Conservation (phyloP, 2,113 vertebrate species). For the Tyrannus savana region DNA sequence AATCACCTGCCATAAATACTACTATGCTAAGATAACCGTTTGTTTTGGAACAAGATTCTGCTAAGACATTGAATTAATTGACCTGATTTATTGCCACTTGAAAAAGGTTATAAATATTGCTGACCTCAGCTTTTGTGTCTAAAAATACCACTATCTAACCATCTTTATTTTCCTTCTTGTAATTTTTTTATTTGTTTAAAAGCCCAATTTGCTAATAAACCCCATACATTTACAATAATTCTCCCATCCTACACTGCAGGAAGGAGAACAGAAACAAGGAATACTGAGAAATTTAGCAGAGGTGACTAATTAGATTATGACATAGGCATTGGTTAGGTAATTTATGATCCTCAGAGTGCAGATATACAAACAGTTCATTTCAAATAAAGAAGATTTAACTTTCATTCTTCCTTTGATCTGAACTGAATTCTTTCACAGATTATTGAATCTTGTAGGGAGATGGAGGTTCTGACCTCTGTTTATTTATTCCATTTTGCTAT, state of each 20-base stretch:
- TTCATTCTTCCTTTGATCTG: slow-evolving; percentile 7
- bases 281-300: neutral
- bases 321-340: neutral
- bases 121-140: neutral
- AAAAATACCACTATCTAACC: neutral
- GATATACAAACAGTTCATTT: neutral
- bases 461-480: slow-evolving; percentile 37
- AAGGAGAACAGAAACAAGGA: neutral
- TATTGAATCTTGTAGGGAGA: slow-evolving; percentile 37
- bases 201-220: slow-evolving; percentile 2
- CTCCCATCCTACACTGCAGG: neutral
- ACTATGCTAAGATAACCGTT: neutral
- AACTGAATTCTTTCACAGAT: slow-evolving; percentile 10
- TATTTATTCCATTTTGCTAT: slow-evolving; percentile 49
- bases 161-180: neutral
- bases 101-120: neutral
- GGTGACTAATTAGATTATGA: slow-evolving; percentile 8
- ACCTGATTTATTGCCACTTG: neutral
- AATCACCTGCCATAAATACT: neutral
- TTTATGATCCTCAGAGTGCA: neutral
- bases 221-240: neutral
- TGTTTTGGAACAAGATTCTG: neutral
- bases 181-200: neutral
- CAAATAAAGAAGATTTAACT: neutral
- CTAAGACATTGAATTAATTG: neutral